Base-by-base conservation (phyloP, 2,888 invertebrate species). In the Catocala sponsa region DNA sequence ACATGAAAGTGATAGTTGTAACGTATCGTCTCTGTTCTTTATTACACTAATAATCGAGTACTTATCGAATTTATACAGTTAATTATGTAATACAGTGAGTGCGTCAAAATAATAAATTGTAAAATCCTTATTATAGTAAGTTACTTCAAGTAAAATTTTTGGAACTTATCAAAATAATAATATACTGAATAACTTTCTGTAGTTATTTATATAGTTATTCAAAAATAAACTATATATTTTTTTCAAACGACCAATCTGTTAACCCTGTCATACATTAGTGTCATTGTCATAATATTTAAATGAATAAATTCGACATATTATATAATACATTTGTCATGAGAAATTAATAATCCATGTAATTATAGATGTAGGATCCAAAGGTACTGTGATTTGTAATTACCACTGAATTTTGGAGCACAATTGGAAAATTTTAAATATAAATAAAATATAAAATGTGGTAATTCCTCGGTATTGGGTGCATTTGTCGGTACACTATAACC, bases 361-460 rank as follows among this genome's bases (percentile, higher is more conserved):
- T 82, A 75, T 83, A 81, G 81, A 84, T 76, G 85, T 91, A 91
- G 87, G 82, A 88, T 88, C 85, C 87, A 84, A 84, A 82, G 82
- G 89, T 92, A 92, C 92, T 92, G 91, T 91, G 91, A 92, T 90
- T 85, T 83, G 90, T 89, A 88, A 87, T 88, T 90, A 91, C 90
- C 87, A 80, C 79, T 80, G 75, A 83, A 82, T 78, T 81, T 81
- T 82, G 78, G 80, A 87, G 84, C 86, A 85, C 84, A 86, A 84
- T 83, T 87, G 81, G 78, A 81, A 46, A 81, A 76, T 56, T 59
- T 63, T 57, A 78, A 72, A 78, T 67, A 76, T 70, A 74, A 72
- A 64, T 25, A 25, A 75, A 71, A 74, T 74, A 74, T 15, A 46
- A 64, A 76, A 78, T 67, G 65, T 78, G 70, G 79, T 70, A 74